These are phyloP conservation scores for Drosophila tropicalis DNA, from an alignment of 1,140 invertebrate species.

Conservation along the genomic window DNA sequence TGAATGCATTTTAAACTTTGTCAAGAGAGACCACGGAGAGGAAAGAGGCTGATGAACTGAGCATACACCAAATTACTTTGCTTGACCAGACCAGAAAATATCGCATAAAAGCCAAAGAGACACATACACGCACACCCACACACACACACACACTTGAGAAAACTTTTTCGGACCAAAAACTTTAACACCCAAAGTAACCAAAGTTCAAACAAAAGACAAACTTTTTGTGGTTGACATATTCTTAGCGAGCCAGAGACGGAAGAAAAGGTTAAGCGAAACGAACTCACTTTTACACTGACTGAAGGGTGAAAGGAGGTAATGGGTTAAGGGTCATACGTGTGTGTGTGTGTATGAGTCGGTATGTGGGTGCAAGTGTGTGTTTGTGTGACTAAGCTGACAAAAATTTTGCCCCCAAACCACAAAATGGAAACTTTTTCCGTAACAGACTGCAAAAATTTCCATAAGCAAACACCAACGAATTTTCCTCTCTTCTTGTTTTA, in stretches of 20 bases:
- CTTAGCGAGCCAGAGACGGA: constrained; percentile 15
- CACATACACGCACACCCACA: too few relatives aligned
- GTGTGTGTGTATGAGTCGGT: constrained; percentile 34
- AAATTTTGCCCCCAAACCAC: constrained; percentile 59
- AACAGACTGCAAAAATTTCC: constrained; percentile 49
- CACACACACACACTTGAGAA: constrained; percentile 28
- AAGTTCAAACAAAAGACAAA: constrained; percentile 63
- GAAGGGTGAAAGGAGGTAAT: constrained; percentile 49
- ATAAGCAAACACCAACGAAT: constrained; percentile 68
- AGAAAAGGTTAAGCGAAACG: constrained; percentile 73
- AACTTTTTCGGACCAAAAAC: constrained; percentile 54
- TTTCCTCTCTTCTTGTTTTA: constrained; percentile 26
- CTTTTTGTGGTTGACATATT: constrained; percentile 67
- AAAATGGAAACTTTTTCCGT: constrained; percentile 70
- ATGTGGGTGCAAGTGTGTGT: constrained; percentile 43
- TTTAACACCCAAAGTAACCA: constrained; percentile 61
- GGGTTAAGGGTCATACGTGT: constrained; percentile 40
- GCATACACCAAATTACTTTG: constrained; percentile 49
- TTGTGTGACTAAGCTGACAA: constrained; percentile 9
- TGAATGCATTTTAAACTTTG: constrained; percentile 11
- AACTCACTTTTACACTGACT: constrained; percentile 44
- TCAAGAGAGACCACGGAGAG: background rate
- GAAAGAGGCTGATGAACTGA: constrained; percentile 33
- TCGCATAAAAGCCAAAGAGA: constrained; percentile 13
- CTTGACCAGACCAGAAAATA: constrained; percentile 24